Evolutionary conservation across 2,797 vertebrate genomes (phyloP), one percentile per base, ranked within the genome.

Genomic region (Oreonectes daqikongensis): DNA sequence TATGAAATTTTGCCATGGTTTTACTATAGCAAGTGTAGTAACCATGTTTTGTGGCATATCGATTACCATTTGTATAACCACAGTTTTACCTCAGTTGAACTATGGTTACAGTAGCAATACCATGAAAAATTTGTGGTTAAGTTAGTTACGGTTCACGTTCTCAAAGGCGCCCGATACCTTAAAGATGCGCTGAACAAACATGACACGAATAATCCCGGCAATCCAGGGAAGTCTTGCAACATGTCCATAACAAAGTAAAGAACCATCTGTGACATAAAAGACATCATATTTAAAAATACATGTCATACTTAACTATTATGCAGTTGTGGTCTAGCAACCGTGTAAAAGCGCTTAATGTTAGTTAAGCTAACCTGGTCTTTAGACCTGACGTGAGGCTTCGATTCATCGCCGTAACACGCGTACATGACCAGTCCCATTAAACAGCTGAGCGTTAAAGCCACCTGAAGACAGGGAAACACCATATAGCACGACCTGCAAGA

Each of bases 351-450:
- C 8, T 59, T 20, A 28, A 11, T 59, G 42, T 42, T 28, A 72
- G 12, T 68, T 24, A 9, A 61, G 4, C 85, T 90, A 75, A 97
- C 96, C 79, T 96, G 95, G 78, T 99, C 96, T 0, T 88, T 60
- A 11, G 92, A 83, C 2, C 79, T n/a, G 55, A 81, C 40, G 63
- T 86, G 88, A 22, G 89, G 55, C 7, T 20, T 2, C 86, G 74
- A 0, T 84, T 77, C 3, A 93, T 94, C 89, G 11, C 85, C 90
- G 84, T 97, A 93, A 0, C 95, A 93, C 0, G 92, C 93, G 0
- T 94, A 97, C 97, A 99, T 99, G 80, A 99, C 95, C 40, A 99
- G 90, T 1, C 96, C 96, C 1, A 95, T 96, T 64, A 96, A 86
- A 83, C 95, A 97, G 84, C 95, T 94, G 35, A 97, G 90, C 65